These are phyloP conservation scores for Accipiter virgatus DNA, from an alignment of 2,113 vertebrate species.

Conservation along the genomic window DNA sequence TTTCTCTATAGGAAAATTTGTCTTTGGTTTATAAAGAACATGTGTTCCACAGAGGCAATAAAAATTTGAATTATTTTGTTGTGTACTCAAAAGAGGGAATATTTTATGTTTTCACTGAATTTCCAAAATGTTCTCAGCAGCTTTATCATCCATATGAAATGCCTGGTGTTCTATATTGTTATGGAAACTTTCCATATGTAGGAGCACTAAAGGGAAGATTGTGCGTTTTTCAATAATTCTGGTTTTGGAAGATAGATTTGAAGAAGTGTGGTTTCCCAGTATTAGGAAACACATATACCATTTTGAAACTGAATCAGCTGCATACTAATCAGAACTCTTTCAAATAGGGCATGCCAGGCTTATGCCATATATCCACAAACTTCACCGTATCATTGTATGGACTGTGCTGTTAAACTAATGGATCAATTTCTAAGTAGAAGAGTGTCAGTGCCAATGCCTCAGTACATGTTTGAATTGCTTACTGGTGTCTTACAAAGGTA, in stretches of 20 bases:
- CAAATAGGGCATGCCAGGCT: not conserved
- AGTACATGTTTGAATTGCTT: not conserved
- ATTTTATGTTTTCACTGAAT: not conserved
- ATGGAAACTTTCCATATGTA: not conserved
- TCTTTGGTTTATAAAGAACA: not conserved
- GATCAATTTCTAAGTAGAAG: not conserved
- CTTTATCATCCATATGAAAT: not conserved
- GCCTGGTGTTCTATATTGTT: not conserved
- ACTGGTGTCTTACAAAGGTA: not conserved
- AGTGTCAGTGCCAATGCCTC: not conserved
- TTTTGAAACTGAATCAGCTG: not conserved
- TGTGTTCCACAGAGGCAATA: not conserved
- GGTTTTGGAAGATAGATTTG: not conserved
- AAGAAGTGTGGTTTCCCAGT: not conserved
- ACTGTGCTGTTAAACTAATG: not conserved
- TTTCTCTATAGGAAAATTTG: not conserved
- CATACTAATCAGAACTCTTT: not conserved
- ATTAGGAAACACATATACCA: not conserved
- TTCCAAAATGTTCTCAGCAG: not conserved
- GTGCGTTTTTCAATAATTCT: not conserved
- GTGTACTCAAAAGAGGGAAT: not conserved
- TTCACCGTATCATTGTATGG: not conserved
- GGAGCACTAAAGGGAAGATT: not conserved
- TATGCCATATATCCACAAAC: not conserved
- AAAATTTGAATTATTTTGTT: constrained; percentile 14